These are phyloP conservation scores for Polydrusus cervinus DNA, from an alignment of 2,888 invertebrate species.

Conservation along the genomic window DNA sequence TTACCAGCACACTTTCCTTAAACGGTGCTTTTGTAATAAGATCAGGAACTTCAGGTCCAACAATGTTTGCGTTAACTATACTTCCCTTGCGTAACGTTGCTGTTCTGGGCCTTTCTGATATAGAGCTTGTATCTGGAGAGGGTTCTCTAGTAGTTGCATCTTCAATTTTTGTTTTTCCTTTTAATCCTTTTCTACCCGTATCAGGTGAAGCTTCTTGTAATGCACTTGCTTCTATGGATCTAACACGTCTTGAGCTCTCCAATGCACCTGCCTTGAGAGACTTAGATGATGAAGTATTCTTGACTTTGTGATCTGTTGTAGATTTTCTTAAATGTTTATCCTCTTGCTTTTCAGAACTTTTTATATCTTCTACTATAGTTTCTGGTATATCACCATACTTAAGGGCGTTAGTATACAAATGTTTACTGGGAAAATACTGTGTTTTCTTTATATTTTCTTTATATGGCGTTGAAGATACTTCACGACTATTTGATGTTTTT, in stretches of 20 bases:
- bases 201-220: background rate
- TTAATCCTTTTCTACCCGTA: slow-evolving; percentile 2
- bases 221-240: background rate
- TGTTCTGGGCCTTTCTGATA: slow-evolving; percentile 67
- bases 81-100: slow-evolving; percentile 68
- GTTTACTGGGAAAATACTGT: slow-evolving; percentile 68
- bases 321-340: background rate
- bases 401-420: slow-evolving; percentile 65
- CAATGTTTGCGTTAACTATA: slow-evolving; percentile 67
- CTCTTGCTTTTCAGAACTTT: slow-evolving; percentile 2
- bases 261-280: background rate
- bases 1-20: slow-evolving; percentile 2
- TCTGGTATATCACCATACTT: slow-evolving; percentile 50
- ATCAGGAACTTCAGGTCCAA: slow-evolving; percentile 64
- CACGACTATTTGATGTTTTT: slow-evolving; percentile 10
- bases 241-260: background rate
- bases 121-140: slow-evolving; percentile 59
- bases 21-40: slow-evolving; percentile 12
- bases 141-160: slow-evolving; percentile 44
- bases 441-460: slow-evolving; percentile 65
- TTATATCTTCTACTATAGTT: background rate
- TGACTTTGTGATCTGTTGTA: background rate
- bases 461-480: slow-evolving; percentile 46
- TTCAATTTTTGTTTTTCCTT: slow-evolving; percentile 23
- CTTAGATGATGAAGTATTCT: background rate